These are phyloP conservation scores for Phrynocephalus vlangalii DNA, from an alignment of 2,797 vertebrate species.

Conservation along the genomic window DNA sequence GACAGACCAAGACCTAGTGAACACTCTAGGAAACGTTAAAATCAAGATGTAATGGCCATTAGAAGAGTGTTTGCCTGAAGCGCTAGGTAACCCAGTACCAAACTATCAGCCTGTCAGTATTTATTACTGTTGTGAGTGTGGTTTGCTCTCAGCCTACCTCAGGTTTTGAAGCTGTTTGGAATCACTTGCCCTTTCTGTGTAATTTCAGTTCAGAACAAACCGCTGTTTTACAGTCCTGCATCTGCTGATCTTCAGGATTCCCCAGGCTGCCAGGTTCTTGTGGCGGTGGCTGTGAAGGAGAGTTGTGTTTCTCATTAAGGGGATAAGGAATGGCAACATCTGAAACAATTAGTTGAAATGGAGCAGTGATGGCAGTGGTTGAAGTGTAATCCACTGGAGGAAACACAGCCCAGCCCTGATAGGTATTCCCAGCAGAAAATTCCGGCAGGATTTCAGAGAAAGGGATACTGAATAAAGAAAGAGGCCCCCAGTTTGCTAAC, in stretches of 20 bases:
- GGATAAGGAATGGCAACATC: slow-evolving; percentile 73
- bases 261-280: slow-evolving; percentile 75
- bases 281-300: slow-evolving; percentile 74
- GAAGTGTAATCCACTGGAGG: slow-evolving; percentile 51
- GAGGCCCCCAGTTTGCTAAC: slow-evolving; percentile 54
- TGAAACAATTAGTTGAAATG: slow-evolving; percentile 76
- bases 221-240: slow-evolving; percentile 64
- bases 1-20: neutral
- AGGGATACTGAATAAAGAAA: slow-evolving; percentile 31
- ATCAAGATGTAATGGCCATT: neutral
- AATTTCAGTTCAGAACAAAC: slow-evolving; percentile 74
- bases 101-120: slow-evolving; percentile 16
- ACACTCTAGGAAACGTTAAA: neutral
- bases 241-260: slow-evolving; percentile 82
- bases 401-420: slow-evolving; percentile 48
- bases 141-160: slow-evolving; percentile 58
- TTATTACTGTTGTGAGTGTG: slow-evolving; percentile 54
- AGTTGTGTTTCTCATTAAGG: slow-evolving; percentile 80
- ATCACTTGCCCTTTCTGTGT: slow-evolving; percentile 69
- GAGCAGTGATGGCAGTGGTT: slow-evolving; percentile 63
- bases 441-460: slow-evolving; percentile 52
- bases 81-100: neutral
- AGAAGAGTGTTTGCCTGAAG: slow-evolving; percentile 2
- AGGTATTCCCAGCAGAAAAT: slow-evolving; percentile 64
- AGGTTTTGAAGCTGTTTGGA: slow-evolving; percentile 72